phyloP scores from a whole-genome alignment of 2,797 vertebrate species.

The Acridotheres tristis region DNA sequence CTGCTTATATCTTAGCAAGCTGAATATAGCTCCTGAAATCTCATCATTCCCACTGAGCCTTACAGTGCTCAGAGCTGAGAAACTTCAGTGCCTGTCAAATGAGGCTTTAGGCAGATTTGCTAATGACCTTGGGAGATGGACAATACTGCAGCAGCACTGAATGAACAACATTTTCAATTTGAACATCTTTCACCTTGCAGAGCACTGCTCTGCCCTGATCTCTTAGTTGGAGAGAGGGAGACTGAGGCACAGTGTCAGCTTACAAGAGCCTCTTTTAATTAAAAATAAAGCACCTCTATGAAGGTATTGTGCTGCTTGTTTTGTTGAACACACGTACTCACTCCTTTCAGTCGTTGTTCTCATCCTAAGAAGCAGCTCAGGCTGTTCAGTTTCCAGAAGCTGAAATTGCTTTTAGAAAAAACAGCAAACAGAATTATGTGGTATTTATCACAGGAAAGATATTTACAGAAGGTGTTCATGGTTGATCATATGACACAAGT shows the following conservation, averaged over 20 bases:
- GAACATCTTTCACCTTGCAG: neutral
- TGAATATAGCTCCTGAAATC: constrained; percentile 15
- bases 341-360: neutral
- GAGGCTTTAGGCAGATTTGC: neutral
- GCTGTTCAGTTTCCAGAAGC: neutral
- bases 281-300: neutral
- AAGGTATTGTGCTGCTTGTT: neutral
- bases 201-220: neutral
- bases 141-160: neutral
- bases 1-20: neutral
- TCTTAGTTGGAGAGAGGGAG: neutral
- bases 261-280: neutral
- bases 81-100: neutral
- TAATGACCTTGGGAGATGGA: neutral
- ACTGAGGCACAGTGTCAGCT: neutral
- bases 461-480: neutral
- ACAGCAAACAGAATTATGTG: neutral
- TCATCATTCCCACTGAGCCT: constrained; percentile 7
- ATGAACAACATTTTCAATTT: neutral
- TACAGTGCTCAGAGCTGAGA: neutral
- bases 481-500: neutral
- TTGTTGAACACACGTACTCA: neutral
- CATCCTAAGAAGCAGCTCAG: neutral
- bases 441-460: neutral
- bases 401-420: neutral